These are phyloP conservation scores for Buathra laborator DNA, from an alignment of 2,888 invertebrate genomes.

Conservation along the genomic window DNA sequence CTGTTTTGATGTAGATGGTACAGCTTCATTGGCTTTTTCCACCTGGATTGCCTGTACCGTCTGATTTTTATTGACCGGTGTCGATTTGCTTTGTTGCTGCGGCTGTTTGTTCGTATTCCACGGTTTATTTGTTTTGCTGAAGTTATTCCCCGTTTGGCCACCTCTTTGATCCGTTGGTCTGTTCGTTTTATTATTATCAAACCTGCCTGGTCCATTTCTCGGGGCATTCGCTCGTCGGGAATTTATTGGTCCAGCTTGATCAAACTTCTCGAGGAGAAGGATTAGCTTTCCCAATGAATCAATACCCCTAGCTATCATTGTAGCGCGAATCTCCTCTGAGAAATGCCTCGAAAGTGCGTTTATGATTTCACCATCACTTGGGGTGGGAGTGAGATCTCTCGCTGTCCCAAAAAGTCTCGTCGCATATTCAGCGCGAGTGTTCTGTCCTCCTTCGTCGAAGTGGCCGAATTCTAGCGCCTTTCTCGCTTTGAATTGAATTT, in stretches of 20 bases:
- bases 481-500: too few relatives aligned
- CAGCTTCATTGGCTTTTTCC: background rate
- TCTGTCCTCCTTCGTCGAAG: background rate
- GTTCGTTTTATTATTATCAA: too few relatives aligned
- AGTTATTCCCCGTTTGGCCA: too few relatives aligned
- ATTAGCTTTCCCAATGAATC: background rate
- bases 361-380: background rate
- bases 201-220: too few relatives aligned
- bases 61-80: background rate
- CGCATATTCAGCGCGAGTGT: conserved; percentile 21
- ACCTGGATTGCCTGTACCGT: background rate
- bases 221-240: background rate
- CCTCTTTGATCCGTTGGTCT: too few relatives aligned
- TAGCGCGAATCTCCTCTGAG: background rate
- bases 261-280: background rate
- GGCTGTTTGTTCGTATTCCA: too few relatives aligned
- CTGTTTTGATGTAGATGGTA: background rate
- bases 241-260: background rate
- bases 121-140: too few relatives aligned
- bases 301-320: background rate
- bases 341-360: conserved; percentile 8
- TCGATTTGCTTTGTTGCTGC: too few relatives aligned
- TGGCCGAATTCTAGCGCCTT: too few relatives aligned
- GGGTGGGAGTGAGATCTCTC: background rate
- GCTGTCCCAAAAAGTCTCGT: background rate